Evolutionary conservation across 2,113 vertebrate species (phyloP), one percentile per base, ranked within the genome.

Genomic region (Leiothrix lutea): DNA sequence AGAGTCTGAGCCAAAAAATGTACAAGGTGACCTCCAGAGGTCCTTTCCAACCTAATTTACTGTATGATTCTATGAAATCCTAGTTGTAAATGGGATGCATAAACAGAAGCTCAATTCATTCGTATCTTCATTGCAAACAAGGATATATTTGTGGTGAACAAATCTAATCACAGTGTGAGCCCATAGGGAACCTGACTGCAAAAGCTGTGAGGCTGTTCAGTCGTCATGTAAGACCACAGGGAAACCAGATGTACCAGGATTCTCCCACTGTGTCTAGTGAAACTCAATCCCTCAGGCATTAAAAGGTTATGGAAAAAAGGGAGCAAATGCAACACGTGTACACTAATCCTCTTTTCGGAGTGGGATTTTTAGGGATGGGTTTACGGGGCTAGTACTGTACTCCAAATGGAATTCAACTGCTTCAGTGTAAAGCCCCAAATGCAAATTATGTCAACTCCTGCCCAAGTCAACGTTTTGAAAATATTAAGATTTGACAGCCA

Each of bases 181-280:
- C 95, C 65, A 93, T 91, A 69, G 95, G 95, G 88, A 96, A 96
- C 82, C 92, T 96, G 94, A 93, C 92, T 50, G 23, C 90, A 95
- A 96, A 96, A 95, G 92, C 96, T 97, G 95, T 88, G 88, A 96
- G 65, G 95, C 94, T 96, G 92, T 94, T 97, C 96, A 93, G 92
- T 88, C 90, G 88, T 97, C 95, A 81, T 97, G 96, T 97, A 95
- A 97, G 95, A 97, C 96, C 94, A 96, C 95, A 90, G 96, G 95
- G 90, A 96, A 96, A 97, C 95, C 95, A 97, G 96, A 97, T 97
- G 96, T 97, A 96, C 94, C 92, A 84, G 82, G 92, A 94, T 97
- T 95, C 95, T 93, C 95, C 95, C 94, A 95, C 95, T 96, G 96
- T 2, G 95, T 88, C 80, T 93, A 90, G 60, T 80, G 88, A 96